These are phyloP conservation scores for Spheniscus mendiculus DNA, from an alignment of 2,113 vertebrate genomes.

Conservation along the genomic window DNA sequence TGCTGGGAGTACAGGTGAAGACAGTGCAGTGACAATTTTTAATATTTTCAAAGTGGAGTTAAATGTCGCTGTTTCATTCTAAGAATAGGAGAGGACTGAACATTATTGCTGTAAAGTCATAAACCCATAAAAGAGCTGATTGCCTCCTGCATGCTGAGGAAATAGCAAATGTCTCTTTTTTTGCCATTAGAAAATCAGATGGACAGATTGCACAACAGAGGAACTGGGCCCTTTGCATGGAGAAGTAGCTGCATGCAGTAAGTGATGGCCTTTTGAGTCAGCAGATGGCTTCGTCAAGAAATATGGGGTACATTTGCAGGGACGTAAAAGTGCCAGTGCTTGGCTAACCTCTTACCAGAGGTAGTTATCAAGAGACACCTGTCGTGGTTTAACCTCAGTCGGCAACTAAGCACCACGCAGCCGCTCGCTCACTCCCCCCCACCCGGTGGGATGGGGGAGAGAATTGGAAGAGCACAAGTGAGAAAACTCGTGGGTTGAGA, in stretches of 20 bases:
- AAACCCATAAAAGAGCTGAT: neutral
- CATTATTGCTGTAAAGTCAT: neutral
- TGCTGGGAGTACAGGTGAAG: neutral
- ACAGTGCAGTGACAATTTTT: neutral
- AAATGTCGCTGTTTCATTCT: neutral
- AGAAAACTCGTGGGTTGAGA: no score
- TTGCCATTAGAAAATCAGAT: neutral
- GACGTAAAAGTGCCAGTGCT: neutral
- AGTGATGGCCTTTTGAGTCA: neutral
- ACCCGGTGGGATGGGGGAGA: no score
- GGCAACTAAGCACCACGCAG: no score
- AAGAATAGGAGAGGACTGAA: neutral
- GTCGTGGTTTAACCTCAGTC: no score
- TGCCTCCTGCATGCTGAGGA: neutral
- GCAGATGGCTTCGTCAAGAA: neutral
- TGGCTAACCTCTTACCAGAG: neutral
- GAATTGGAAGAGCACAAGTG: no score
- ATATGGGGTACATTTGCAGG: neutral
- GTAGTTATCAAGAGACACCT: neutral
- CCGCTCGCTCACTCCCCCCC: no score
- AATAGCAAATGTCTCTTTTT: neutral
- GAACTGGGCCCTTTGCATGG: neutral
- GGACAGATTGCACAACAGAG: constrained; percentile 42
- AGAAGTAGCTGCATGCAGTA: neutral
- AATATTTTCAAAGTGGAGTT: neutral